Evolutionary conservation across 2,888 invertebrate species (phyloP), one percentile per base, ranked within the genome.

Genomic region (Oscheius myriophilus): DNA sequence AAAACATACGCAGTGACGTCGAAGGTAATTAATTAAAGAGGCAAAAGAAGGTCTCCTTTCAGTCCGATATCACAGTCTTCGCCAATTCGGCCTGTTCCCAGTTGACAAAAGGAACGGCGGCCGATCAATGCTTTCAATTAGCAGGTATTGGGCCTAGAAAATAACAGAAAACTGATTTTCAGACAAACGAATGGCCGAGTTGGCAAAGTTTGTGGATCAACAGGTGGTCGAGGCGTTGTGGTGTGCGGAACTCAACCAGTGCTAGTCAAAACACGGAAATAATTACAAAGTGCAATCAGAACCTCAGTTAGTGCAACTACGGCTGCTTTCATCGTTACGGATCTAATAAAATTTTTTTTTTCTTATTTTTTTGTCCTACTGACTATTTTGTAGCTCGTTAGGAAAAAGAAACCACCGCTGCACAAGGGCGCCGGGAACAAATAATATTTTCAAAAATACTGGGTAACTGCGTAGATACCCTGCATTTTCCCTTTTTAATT

Each of bases 171-270:
- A 49, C 16, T n/a, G 6, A 16, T 39, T 9, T 58, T 58, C 26
- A 58, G 82, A 82, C 62, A 79, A 81, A 58, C 80, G 79, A 55
- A 82, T 82, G 51, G 72, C 75, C 51, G 79, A 82, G 52, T 51
- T 82, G 67, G 80, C 80, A 25, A 80, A 76, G 53, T 82, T 82
- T 67, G 82, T 82, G 16, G 82, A 82, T 63, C 79, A 79, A 57
- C 82, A 82, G 70, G 81, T 78, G 33, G 78, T 82, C 33, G 82
- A 82, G 52, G 81, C 81, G 7, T 69, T 82, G 25, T 82, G 82
- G 82, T 82, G 82, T 57, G 79, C 80, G 9, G 81, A 82, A 57
- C 59, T 80, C 65, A 76, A 82, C 71, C 78, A 75, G 25, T 82
- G 82, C 66, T 80, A 65, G 64, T 67, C 58, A 46, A 49, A 18